These are phyloP conservation scores for Cloeon dipterum DNA, from an alignment of 2,888 invertebrate genomes.

Conservation along the genomic window DNA sequence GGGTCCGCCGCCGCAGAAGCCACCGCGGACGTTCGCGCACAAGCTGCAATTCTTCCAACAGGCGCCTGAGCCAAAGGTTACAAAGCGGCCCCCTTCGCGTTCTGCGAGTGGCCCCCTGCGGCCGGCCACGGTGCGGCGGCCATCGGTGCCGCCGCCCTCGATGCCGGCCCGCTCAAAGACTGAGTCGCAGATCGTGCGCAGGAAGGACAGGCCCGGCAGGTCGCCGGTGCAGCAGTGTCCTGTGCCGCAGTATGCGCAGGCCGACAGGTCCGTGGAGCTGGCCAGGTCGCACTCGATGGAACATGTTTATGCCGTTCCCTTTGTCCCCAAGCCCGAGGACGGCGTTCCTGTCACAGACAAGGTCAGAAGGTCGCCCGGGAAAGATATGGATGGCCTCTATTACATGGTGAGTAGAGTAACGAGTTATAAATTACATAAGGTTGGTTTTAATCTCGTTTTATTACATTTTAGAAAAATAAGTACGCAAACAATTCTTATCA, in stretches of 20 bases:
- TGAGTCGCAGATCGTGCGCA: conserved; percentile 35
- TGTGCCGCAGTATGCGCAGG: conserved; percentile 3
- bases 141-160: conserved; percentile 4
- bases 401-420: conserved; percentile 1
- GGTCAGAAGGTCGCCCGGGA: background rate
- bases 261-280: conserved; percentile 3
- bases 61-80: too few relatives aligned
- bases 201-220: conserved; percentile 12
- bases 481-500: too few relatives aligned
- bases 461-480: too few relatives aligned
- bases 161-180: conserved; percentile 11
- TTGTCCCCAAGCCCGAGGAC: conserved; percentile 9
- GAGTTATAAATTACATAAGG: too few relatives aligned
- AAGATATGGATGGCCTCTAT: background rate
- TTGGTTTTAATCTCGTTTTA: too few relatives aligned
- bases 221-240: conserved; percentile 4
- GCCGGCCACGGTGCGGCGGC: conserved; percentile 12
- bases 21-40: conserved; percentile 37
- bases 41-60: conserved; percentile 1
- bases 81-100: conserved; percentile 7
- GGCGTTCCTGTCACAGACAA: background rate
- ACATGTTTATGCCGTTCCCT: conserved; percentile 39
- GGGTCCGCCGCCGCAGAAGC: conserved; percentile 53
- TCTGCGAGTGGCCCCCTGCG: conserved; percentile 6
- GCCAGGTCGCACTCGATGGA: conserved; percentile 17